Conservation (phyloP, 2,113 vertebrate species). For the Pristiophorus japonicus region DNA sequence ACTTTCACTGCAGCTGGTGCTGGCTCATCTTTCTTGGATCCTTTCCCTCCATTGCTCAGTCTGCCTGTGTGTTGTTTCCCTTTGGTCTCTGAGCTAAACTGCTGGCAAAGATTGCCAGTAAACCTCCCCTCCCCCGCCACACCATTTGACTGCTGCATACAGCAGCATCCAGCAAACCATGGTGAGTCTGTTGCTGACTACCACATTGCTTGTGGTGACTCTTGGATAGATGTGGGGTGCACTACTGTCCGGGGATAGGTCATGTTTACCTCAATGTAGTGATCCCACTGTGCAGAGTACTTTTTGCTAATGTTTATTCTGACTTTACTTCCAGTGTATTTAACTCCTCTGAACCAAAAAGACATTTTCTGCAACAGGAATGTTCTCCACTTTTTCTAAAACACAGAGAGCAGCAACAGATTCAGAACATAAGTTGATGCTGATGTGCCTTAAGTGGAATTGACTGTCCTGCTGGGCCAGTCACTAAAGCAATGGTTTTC, state of each 20-base stretch:
- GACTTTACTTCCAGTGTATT: background rate
- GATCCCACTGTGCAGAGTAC: background rate
- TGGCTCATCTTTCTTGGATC: slow-evolving; percentile 15
- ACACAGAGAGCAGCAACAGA: background rate
- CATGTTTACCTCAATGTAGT: background rate
- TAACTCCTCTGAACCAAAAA: background rate
- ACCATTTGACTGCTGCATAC: background rate
- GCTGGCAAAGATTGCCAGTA: background rate
- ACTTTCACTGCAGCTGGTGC: background rate
- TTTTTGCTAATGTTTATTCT: background rate
- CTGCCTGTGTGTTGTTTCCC: background rate
- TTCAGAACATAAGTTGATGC: background rate
- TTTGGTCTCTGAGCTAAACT: background rate
- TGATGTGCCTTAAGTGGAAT: background rate
- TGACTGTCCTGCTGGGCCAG: background rate
- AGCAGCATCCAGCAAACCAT: background rate
- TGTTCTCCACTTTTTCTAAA: background rate
- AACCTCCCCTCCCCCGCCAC: background rate
- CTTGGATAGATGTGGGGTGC: background rate
- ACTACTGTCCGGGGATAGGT: background rate
- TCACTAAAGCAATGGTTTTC: no score
- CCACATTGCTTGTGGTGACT: background rate
- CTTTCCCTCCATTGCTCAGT: background rate
- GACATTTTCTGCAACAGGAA: background rate
- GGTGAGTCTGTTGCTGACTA: background rate